Conservation (phyloP, 2,113 vertebrate species). For the Colaptes auratus region DNA sequence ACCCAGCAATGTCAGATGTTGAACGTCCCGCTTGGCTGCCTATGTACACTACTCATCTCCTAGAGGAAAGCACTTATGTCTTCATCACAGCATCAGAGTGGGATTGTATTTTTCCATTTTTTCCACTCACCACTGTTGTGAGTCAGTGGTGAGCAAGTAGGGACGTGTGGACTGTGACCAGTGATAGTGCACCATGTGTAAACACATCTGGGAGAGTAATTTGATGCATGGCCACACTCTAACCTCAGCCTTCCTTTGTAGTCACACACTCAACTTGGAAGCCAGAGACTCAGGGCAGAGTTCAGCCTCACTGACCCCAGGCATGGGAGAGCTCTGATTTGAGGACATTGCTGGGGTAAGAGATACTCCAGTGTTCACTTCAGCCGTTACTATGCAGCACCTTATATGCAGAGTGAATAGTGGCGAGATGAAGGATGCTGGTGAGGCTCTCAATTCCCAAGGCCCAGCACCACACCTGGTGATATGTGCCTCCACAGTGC, state of each 20-base stretch:
- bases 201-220: constrained; percentile 24
- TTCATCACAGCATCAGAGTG: background rate
- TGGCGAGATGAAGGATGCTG: background rate
- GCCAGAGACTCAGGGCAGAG: background rate
- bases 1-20: background rate
- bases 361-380: background rate
- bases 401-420: background rate
- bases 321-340: background rate
- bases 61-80: constrained; percentile 5
- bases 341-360: background rate
- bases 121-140: background rate
- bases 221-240: background rate
- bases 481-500: accelerated
- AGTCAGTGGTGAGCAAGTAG: constrained; percentile 59
- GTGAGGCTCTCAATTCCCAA: background rate
- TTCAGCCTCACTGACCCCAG: background rate
- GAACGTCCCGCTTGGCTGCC: background rate
- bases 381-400: background rate
- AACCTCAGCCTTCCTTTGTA: constrained; percentile 42
- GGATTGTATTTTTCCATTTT: constrained; percentile 25
- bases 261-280: background rate
- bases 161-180: background rate
- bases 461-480: background rate
- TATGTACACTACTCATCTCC: background rate
- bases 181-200: background rate